phyloP scores from a whole-genome alignment of 92 coral and sea anemone species.

The Zoanthus gigantus region DNA sequence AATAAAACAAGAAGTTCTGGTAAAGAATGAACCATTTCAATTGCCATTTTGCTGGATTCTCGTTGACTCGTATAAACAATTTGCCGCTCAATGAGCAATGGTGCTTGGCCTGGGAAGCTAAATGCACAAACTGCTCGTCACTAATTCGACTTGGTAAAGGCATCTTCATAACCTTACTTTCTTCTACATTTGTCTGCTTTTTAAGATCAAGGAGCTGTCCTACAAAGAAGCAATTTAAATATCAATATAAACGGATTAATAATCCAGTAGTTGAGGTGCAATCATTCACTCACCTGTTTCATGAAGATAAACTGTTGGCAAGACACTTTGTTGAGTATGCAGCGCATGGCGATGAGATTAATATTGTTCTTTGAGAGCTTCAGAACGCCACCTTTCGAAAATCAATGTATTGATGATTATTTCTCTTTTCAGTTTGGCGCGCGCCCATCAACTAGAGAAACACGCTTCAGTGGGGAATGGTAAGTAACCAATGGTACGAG shows the following conservation, averaged over 20 bases:
- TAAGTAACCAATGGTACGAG: not conserved
- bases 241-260: no score
- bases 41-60: conserved; percentile 90
- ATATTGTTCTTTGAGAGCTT: not conserved
- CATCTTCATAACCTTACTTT: conserved; percentile 58
- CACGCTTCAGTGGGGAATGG: conserved; percentile 21
- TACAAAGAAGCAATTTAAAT: not conserved
- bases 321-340: not conserved
- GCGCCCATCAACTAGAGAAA: conserved; percentile 48
- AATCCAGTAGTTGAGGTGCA: no score
- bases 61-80: conserved; percentile 73
- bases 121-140: conserved; percentile 82
- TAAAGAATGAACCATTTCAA: conserved; percentile 85
- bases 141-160: conserved; percentile 77
- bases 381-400: not conserved
- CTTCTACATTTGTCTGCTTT: not conserved
- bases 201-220: not conserved
- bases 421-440: conserved; percentile 50
- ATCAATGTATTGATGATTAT: not conserved
- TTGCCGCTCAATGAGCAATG: conserved; percentile 80
- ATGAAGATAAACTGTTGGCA: not conserved
- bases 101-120: conserved; percentile 79
- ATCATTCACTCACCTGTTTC: not conserved
- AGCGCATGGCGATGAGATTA: not conserved
- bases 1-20: conserved; percentile 92